Evolutionary conservation across 2,113 vertebrate species (phyloP).

Genomic region (Syngnathus floridae): DNA sequence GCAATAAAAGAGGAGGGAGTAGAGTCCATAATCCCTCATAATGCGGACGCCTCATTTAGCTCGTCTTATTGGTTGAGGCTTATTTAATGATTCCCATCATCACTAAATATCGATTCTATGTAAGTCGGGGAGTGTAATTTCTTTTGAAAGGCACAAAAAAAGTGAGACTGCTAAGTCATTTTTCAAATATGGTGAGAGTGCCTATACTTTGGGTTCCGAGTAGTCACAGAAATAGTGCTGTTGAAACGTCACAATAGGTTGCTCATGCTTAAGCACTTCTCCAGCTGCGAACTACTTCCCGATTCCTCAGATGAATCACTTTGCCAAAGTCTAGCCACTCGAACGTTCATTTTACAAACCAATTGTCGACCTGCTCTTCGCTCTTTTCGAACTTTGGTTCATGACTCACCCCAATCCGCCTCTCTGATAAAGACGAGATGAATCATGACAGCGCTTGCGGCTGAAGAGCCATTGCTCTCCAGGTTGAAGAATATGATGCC

Average conservation of each 20-base stretch:
- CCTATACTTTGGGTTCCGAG: background rate
- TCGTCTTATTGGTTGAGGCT: background rate
- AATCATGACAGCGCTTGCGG: too few species aligned
- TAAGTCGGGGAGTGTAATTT: constrained; percentile 18
- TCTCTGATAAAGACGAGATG: background rate
- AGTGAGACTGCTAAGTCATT: too few species aligned
- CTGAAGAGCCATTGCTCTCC: background rate
- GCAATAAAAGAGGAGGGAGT: constrained; percentile 1
- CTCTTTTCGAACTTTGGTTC: constrained; percentile 11
- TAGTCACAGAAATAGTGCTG: background rate
- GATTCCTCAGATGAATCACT: constrained; percentile 31
- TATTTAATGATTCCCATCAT: constrained; percentile 20
- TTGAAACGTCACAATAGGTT: background rate
- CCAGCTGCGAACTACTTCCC: constrained; percentile 37
- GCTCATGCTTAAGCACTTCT: constrained; percentile 27
- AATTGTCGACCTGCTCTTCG: background rate
- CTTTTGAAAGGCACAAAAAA: background rate
- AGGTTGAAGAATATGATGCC: constrained; percentile 10
- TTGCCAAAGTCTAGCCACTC: constrained; percentile 11
- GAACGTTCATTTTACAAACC: constrained; percentile 8
- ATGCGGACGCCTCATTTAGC: constrained; percentile 14
- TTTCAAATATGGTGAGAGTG: too few species aligned
- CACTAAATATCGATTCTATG: constrained; percentile 18
- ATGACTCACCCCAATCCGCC: constrained; percentile 18
- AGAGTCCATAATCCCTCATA: constrained; percentile 8